A percentile compares a stretch with the other conserved stretches of the same genome.
Evolutionary conservation across 2,888 invertebrate genomes (phyloP).

Genomic region (Octonoba sinensis): DNA sequence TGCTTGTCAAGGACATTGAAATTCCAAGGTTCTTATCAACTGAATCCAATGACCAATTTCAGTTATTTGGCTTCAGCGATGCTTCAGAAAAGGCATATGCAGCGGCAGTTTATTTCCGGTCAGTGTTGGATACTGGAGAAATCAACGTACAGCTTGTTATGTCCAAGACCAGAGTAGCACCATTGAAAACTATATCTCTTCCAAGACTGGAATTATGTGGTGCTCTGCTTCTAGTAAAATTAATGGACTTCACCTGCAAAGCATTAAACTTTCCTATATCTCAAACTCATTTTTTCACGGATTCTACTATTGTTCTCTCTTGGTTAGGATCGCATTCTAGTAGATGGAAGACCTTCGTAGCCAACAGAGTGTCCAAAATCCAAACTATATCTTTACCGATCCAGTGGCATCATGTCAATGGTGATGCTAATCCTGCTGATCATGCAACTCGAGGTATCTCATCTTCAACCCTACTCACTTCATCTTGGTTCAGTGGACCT

Average conservation of each 20-base stretch:
- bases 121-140: too few species aligned
- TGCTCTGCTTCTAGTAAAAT: constrained; percentile 30
- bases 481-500: constrained; percentile 67
- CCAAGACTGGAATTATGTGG: constrained; percentile 56
- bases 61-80: too few species aligned
- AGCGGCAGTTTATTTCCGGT: too few species aligned
- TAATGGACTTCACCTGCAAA: constrained; percentile 15
- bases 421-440: constrained; percentile 68
- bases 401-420: not conserved
- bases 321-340: constrained; percentile 62
- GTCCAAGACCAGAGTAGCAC: too few species aligned
- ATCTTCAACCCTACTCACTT: constrained; percentile 35
- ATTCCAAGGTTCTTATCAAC: too few species aligned
- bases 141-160: too few species aligned
- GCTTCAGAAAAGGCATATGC: too few species aligned
- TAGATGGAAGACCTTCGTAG: constrained; percentile 66
- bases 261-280: not conserved
- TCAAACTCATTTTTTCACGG: constrained; percentile 61
- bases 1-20: too few species aligned
- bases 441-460: constrained; percentile 66
- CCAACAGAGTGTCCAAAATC: constrained; percentile 67
- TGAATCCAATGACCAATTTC: too few species aligned
- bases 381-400: constrained; percentile 62
- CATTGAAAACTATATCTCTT: too few species aligned
- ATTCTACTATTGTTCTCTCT: constrained; percentile 63